Base-by-base conservation (phyloP, 2,888 invertebrate genomes). In the Troilus luridus region DNA sequence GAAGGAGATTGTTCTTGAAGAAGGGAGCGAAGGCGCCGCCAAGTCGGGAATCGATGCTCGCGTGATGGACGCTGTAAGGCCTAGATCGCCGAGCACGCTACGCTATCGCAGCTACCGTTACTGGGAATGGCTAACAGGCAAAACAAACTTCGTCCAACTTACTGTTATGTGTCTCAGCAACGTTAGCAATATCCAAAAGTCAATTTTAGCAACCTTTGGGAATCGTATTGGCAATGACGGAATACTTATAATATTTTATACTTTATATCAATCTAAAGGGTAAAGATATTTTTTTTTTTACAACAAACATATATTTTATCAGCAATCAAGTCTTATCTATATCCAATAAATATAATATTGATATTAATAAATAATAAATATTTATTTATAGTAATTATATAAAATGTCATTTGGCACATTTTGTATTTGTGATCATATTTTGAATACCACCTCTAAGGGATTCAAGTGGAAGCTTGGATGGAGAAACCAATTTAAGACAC, bases 1-100 rank as follows among this genome's bases (percentile, higher is more conserved):
- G 5, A 14, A 85, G n/a, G 8, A 85, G 56, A 56, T 56, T 56
- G 56, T 85, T 85, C 85, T 85, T 85, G 56, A 85, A 85, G 85
- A 58, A 85, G 81, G 81, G 54, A 19, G 19, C 54, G 81, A 21
- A 9, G 85, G 85, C 85, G 85, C 85, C 85, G 54, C 9, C 10
- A n/a, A 56, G 85, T 85, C 85, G 85, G 85, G 56, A 85, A 85
- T 85, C 85, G 85, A 85, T 85, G 85, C 41, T 85, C 85, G 85
- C 85, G 85, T 85, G 85, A 85, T 58, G 54, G 85, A 56, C n/a
- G n/a, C 56, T n/a, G 6, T 21, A 85, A 85, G 85, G 56, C 85
- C 85, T 85, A 85, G 85, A 85, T 85, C 85, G 85, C 41, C 27
- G 85, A n/a, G 21, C 85, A 85, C 54, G 85, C 85, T 56, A 58